phyloP scores from a whole-genome alignment of 2,113 vertebrate genomes.

The Chelonoidis abingdonii region DNA sequence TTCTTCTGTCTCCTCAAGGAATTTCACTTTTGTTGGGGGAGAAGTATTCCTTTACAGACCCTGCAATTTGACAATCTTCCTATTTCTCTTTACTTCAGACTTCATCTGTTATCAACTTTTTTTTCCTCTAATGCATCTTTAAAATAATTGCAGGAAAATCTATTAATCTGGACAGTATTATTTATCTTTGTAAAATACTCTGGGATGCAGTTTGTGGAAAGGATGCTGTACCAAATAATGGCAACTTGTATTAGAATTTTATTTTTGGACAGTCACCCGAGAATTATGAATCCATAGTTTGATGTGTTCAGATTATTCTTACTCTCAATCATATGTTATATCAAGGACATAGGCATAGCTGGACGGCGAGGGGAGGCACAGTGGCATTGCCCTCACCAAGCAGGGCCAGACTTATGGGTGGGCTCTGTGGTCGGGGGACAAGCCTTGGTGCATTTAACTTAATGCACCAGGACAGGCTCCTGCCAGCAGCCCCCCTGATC shows the following conservation, averaged over 20 bases:
- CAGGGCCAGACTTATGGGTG: not conserved
- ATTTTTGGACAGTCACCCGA: not conserved
- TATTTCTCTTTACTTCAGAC: not conserved
- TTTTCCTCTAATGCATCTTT: not conserved
- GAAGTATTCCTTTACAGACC: not conserved
- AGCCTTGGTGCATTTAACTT: not conserved
- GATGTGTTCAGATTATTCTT: not conserved
- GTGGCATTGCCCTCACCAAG: not conserved
- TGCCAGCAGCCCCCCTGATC: too few relatives aligned
- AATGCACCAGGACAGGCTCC: not conserved
- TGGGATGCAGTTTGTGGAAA: not conserved
- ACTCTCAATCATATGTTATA: not conserved
- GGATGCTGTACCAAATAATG: not conserved
- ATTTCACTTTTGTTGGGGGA: not conserved
- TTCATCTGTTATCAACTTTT: not conserved
- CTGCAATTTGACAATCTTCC: not conserved
- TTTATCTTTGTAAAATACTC: conserved; percentile 22
- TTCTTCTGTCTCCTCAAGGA: not conserved
- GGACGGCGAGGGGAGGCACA: too few relatives aligned
- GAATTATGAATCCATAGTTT: not conserved
- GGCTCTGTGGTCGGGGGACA: not conserved
- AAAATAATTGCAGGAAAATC: not conserved
- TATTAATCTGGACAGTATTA: not conserved
- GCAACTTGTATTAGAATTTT: not conserved
- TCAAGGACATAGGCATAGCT: not conserved